phyloP scores from a whole-genome alignment of 2,113 vertebrate genomes.

The Archocentrus centrarchus region DNA sequence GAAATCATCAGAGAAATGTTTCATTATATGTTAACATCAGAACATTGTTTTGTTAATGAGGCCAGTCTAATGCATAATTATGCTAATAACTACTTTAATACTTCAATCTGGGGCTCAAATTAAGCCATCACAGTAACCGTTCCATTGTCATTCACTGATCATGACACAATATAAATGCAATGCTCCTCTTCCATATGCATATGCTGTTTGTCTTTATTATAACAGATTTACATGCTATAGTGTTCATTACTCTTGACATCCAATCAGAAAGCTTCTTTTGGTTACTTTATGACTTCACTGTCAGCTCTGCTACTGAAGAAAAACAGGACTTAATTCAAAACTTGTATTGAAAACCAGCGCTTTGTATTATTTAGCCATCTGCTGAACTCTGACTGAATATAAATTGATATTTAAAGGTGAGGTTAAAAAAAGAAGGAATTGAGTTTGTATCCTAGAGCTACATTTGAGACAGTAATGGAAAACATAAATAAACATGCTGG shows the following conservation, averaged over 20 bases:
- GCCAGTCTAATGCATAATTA: background rate
- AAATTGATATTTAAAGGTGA: conserved; percentile 61
- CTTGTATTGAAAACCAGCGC: conserved; percentile 17
- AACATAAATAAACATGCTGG: conserved; percentile 57
- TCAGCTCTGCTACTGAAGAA: background rate
- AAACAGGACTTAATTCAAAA: conserved; percentile 15
- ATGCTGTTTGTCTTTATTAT: background rate
- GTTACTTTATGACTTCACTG: conserved; percentile 9
- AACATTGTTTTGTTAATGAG: background rate
- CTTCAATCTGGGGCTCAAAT: background rate
- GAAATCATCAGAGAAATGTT: background rate
- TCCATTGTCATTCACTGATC: background rate
- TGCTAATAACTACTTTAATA: background rate
- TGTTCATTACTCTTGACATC: conserved; percentile 14
- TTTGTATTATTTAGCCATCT: conserved; percentile 21
- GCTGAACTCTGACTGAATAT: conserved; percentile 54
- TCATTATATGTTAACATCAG: background rate
- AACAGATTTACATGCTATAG: background rate
- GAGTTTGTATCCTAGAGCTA: conserved; percentile 30
- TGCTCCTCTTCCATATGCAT: background rate
- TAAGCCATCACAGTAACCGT: background rate
- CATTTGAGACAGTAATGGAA: conserved; percentile 54
- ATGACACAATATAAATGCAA: background rate
- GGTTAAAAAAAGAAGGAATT: conserved; percentile 34
- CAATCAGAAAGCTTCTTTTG: conserved; percentile 27